Evolutionary conservation across 2,113 vertebrate species (phyloP).

Genomic region (Cinclus mexicanus): DNA sequence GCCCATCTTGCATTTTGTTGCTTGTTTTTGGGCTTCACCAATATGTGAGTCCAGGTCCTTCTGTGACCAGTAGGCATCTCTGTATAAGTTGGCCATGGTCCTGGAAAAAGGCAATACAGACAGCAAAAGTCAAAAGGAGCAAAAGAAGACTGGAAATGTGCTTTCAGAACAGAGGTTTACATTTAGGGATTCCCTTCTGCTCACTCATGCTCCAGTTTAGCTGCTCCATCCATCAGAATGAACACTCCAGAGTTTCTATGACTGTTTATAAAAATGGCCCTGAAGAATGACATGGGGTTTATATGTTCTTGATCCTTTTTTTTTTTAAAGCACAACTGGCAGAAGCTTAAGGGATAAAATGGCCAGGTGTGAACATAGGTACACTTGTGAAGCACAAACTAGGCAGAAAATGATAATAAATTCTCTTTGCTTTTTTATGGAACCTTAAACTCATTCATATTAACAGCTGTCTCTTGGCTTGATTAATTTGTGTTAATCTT

Average conservation of each 20-base stretch:
- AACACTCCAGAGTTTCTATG: neutral
- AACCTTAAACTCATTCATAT: neutral
- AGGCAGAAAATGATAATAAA: neutral
- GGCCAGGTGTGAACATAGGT: neutral
- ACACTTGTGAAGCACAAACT: neutral
- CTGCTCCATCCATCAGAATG: neutral
- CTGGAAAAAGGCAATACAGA: slow-evolving; percentile 56
- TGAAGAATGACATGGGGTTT: neutral
- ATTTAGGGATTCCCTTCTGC: neutral
- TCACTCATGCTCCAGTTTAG: neutral
- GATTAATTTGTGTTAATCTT: neutral
- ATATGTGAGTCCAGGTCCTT: slow-evolving; percentile 70
- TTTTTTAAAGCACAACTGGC: neutral
- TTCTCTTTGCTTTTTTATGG: neutral
- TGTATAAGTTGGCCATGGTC: slow-evolving; percentile 82
- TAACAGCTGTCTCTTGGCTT: neutral
- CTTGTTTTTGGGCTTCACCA: slow-evolving; percentile 75
- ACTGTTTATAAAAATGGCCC: neutral
- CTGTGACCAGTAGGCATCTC: slow-evolving; percentile 84
- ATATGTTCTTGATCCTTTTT: neutral
- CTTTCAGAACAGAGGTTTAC: neutral
- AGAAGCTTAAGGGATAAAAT: neutral
- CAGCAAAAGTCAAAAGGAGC: neutral
- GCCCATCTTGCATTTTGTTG: slow-evolving; percentile 72
- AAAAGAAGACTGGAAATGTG: neutral